Base-by-base conservation (phyloP, 1,140 invertebrate genomes). In the Marisa cornuarietis region DNA sequence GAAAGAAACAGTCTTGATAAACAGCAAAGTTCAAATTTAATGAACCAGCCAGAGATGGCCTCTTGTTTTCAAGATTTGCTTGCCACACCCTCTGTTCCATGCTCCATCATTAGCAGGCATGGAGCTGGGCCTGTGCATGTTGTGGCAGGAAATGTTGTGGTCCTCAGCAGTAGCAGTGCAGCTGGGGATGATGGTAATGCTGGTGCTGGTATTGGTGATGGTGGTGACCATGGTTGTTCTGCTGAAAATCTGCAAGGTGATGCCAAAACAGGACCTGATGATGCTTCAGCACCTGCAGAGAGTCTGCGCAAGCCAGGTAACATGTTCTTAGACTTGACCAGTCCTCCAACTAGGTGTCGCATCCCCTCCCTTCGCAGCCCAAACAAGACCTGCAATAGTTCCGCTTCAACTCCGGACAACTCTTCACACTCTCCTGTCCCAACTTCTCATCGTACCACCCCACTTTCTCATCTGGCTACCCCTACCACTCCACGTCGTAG, bases 281-380 rank as follows among this genome's bases (percentile, higher is more conserved):
- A 42, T 10, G 61, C 18, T 3, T n/a, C 31, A 24, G 24, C 74
- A 68, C 65, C 66, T 16, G 63, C 66, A 52, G 51, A 42, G 52
- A 66, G 76, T 78, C 31, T 54, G 26, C 78, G 66, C 49, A 82
- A 82, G 75, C 69, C 78, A 79, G 81, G 81, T 82, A 82, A 82
- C 58, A 74, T 82, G 58, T 82, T 79, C 76, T 79, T 82, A 82
- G 81, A 82, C 42, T 75, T 82, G 68, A 82, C 81, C 18, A 76
- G 65, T 61, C 81, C 81, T 31, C 81, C 81, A 8, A 79, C 81
- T 10, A 79, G 75, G 49, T 71, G 74, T 31, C 68, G 78, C n/a
- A 78, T 79, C 49, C 81, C 81, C 5, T 72, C 78, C 26, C 42
- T 82, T 24, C 78, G 66, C 26, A 76, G 73, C 24, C 72, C 81